Evolutionary conservation across 2,888 invertebrate genomes (phyloP), one percentile per base, ranked within the genome.

Genomic region (Meiosimyza platycephala): DNA sequence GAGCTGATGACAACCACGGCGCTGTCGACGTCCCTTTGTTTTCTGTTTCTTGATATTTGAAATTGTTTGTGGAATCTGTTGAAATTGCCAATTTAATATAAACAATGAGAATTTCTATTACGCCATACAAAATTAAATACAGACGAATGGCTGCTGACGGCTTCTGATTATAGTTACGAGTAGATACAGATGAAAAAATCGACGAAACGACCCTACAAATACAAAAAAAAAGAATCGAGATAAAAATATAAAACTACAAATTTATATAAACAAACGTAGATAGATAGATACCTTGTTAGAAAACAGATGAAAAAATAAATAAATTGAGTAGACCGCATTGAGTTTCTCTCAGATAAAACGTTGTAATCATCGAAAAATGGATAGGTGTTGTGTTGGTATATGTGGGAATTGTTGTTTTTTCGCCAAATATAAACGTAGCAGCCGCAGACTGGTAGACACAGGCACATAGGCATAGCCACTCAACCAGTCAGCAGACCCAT

Each of bases 1-100:
- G 22, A 64, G 47, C 15, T 28, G 18, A 70, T 48, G 48, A 63
- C 51, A 70, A 70, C 28, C 64, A 7, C 59, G 47, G 13, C 59
- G 40, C 40, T 40, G 22, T 55, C 55, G 55, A 18, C 54, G 4
- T n/a, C 18, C 5, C 55, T 16, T 55, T 55, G 55, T n/a, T 12
- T 16, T n/a, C 4, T 55, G 55, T 55, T 4, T n/a, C 40, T 40
- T 40, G 40, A 40, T 28, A 28, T 40, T 40, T 40, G 40, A 40
- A 40, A 40, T 40, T 40, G 40, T 40, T 40, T 40, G 40, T 22
- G 55, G 55, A 55, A 15, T 55, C 55, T 22, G 22, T 22, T 22
- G 55, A 55, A 55, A 55, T 55, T 55, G 55, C 4, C 55, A 55
- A 55, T 55, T 55, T 16, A 55, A 55, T 22, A 55, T n/a, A n/a